Conservation (phyloP, 2,888 invertebrate genomes). For the Aquatica leii region DNA sequence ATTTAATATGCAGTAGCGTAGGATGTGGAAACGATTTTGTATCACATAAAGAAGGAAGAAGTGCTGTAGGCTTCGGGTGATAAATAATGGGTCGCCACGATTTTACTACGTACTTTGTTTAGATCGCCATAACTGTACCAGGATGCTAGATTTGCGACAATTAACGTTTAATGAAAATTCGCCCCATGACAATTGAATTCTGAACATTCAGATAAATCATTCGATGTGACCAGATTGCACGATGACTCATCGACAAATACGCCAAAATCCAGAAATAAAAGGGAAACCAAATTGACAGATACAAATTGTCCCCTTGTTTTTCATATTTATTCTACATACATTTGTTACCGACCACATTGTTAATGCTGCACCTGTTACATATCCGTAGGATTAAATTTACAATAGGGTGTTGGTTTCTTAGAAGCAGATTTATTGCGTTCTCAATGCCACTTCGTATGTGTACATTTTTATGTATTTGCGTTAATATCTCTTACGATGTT, state of each 20-base stretch:
- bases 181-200: neutral
- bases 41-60: neutral
- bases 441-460: neutral
- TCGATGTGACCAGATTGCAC: neutral
- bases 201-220: neutral
- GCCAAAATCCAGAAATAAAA: neutral
- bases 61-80: neutral
- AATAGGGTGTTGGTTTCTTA: slow-evolving; percentile 2
- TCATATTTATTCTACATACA: neutral
- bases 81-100: neutral
- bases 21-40: slow-evolving; percentile 1
- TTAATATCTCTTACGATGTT: too few relatives aligned
- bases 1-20: slow-evolving; percentile 4
- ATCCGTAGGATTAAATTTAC: slow-evolving; percentile 2
- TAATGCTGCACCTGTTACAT: neutral
- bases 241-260: neutral
- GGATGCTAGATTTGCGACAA: neutral
- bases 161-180: neutral
- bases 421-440: neutral
- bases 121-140: neutral
- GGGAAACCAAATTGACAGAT: neutral
- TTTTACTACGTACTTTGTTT: neutral
- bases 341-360: too few relatives aligned
- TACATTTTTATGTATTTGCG: too few relatives aligned
- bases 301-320: neutral